phyloP scores from a whole-genome alignment of 2,888 invertebrate genomes.

The Trachelus troglodyta region DNA sequence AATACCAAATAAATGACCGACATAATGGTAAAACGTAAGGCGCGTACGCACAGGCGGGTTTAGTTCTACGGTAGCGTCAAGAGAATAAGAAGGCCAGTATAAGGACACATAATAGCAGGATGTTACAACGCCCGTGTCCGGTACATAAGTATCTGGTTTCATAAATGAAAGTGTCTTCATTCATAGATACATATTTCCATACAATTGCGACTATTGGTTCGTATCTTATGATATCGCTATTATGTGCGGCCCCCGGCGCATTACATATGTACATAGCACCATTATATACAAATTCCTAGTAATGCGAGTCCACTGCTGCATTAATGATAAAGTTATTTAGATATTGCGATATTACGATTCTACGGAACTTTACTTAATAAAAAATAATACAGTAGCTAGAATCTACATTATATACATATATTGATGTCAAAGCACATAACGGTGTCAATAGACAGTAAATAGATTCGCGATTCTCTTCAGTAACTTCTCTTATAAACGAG shows the following conservation, averaged over 20 bases:
- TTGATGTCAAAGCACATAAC: neutral
- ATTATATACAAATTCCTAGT: conserved; percentile 63
- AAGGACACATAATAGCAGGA: conserved; percentile 63
- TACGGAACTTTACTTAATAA: neutral
- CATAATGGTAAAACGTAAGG: conserved; percentile 20
- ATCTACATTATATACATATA: neutral
- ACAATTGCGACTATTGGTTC: conserved; percentile 64
- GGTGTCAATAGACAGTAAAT: neutral
- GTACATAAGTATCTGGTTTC: conserved; percentile 63
- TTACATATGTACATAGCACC: conserved; percentile 62
- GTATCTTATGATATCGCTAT: conserved; percentile 60
- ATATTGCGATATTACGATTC: conserved; percentile 19
- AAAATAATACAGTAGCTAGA: neutral
- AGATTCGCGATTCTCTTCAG: neutral
- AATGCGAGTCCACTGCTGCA: conserved; percentile 55
- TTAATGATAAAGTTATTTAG: conserved; percentile 48
- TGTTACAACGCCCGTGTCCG: conserved; percentile 64
- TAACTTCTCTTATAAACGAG: neutral
- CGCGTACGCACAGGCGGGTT: conserved; percentile 28
- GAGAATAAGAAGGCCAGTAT: conserved; percentile 39
- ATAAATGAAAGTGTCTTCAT: conserved; percentile 66
- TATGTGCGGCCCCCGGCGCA: conserved; percentile 47
- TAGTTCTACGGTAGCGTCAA: conserved; percentile 21
- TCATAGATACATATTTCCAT: conserved; percentile 65
- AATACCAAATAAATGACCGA: neutral